A percentile compares a stretch with the other conserved stretches of the same genome.
Conservation (phyloP, 1,140 invertebrate species). For the Callitettix versicolor region DNA sequence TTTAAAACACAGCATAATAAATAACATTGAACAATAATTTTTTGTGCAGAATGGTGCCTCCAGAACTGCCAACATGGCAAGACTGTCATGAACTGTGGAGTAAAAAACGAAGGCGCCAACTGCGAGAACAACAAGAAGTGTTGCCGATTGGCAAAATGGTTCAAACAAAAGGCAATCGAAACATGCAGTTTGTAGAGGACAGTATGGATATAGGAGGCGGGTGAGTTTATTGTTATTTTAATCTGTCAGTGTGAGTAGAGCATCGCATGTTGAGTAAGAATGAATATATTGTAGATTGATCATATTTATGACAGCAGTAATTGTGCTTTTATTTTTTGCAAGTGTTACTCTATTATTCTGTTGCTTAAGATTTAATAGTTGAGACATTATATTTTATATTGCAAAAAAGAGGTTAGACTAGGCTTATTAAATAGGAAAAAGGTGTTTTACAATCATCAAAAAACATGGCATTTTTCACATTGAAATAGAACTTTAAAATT, state of each 20-base stretch:
- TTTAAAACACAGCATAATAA: background rate
- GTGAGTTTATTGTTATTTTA: background rate
- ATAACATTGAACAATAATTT: slow-evolving; percentile 9
- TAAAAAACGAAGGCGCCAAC: slow-evolving; percentile 75
- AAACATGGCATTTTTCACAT: too few species aligned
- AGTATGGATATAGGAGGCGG: slow-evolving; percentile 8
- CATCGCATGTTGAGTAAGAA: background rate
- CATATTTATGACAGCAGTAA: too few species aligned
- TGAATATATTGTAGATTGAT: too few species aligned
- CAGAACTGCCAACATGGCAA: slow-evolving; percentile 85
- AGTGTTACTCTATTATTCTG: too few species aligned
- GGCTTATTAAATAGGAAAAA: too few species aligned
- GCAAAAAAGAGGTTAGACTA: too few species aligned
- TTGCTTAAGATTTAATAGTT: too few species aligned
- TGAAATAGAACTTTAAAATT: too few species aligned
- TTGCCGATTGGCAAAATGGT: background rate
- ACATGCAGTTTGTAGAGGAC: slow-evolving; percentile 1
- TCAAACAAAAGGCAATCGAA: background rate
- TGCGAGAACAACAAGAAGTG: slow-evolving; percentile 58
- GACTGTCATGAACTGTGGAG: slow-evolving; percentile 99
- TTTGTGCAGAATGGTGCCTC: slow-evolving; percentile 58
- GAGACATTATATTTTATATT: too few species aligned
- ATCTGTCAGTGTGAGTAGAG: background rate
- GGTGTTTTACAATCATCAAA: too few species aligned
- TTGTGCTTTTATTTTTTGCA: too few species aligned